Conservation (phyloP, 2,113 vertebrate species). For the Trachemys scripta region DNA sequence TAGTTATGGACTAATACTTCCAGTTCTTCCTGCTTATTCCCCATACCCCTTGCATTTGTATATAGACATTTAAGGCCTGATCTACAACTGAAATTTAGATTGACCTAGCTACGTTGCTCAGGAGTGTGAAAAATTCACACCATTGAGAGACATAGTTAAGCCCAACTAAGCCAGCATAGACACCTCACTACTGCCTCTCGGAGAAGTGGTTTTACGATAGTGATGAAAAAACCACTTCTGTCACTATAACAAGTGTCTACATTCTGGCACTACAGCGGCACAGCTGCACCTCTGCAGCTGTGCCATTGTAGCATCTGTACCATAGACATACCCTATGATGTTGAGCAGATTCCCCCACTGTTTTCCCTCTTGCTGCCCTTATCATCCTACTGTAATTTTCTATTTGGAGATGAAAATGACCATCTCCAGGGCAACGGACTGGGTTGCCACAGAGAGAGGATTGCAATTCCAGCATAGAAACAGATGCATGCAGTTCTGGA, state of each 20-base stretch:
- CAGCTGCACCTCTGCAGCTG: not conserved
- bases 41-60: not conserved
- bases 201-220: not conserved
- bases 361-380: not conserved
- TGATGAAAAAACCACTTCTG: not conserved
- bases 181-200: not conserved
- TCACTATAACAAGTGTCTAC: not conserved
- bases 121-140: not conserved
- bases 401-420: not conserved
- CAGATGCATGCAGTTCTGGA: not conserved
- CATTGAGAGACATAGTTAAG: not conserved
- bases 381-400: not conserved
- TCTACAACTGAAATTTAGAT: not conserved
- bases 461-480: not conserved
- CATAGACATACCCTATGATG: not conserved
- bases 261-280: not conserved
- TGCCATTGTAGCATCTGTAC: not conserved
- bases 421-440: not conserved
- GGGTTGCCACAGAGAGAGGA: not conserved
- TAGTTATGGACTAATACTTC: not conserved
- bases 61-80: not conserved
- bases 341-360: not conserved
- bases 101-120: not conserved
- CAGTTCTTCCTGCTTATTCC: not conserved
- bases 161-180: not conserved